These are phyloP conservation scores for Lepus oiostolus DNA, from an alignment of 2,797 vertebrate species.

Conservation along the genomic window DNA sequence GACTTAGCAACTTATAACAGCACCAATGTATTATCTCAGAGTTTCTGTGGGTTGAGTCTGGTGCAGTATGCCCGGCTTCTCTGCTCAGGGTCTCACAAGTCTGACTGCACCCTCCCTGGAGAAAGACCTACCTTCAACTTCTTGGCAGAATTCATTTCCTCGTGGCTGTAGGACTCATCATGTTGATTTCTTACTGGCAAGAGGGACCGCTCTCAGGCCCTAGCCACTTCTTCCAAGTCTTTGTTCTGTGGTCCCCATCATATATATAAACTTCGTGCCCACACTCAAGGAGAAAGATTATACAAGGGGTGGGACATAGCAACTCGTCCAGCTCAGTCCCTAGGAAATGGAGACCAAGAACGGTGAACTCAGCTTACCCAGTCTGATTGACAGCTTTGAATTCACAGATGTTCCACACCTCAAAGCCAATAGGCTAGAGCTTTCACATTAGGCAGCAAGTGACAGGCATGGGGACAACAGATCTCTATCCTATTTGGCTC, in stretches of 20 bases:
- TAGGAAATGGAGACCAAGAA: neutral
- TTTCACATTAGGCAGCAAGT: neutral
- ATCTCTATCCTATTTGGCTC: neutral
- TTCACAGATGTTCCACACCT: neutral
- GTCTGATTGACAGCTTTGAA: neutral
- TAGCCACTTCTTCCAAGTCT: neutral
- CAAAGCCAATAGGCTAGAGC: neutral
- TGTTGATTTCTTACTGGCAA: neutral
- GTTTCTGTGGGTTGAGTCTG: neutral
- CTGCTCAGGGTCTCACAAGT: neutral
- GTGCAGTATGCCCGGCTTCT: neutral
- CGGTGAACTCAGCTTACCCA: slow-evolving; percentile 14
- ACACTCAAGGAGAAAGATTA: neutral
- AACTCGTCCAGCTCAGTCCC: neutral
- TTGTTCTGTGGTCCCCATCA: neutral
- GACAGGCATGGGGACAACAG: neutral
- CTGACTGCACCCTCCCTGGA: neutral
- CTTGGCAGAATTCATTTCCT: neutral
- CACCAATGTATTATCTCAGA: neutral
- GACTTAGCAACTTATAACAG: neutral
- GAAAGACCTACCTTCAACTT: neutral
- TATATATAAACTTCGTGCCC: neutral
- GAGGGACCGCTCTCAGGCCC: neutral
- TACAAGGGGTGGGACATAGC: neutral
- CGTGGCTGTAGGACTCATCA: neutral